Conservation (phyloP, 2,888 invertebrate genomes). For the Achlya flavicornis region DNA sequence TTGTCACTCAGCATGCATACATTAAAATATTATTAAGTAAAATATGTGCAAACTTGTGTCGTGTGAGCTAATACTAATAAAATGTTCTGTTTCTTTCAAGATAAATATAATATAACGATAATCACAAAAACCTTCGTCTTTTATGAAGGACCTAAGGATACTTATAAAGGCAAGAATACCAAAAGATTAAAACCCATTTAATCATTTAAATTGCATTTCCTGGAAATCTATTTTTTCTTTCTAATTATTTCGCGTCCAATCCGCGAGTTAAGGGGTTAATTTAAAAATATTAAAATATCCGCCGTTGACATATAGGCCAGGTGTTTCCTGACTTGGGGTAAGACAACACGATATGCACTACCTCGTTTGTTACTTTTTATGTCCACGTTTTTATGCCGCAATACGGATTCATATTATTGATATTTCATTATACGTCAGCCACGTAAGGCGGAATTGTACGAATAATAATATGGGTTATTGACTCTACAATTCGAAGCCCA, state of each 20-base stretch:
- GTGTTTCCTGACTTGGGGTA: not conserved
- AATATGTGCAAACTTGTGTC: not conserved
- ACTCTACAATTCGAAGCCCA: not conserved
- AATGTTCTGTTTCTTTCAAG: too few relatives aligned
- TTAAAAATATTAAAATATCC: not conserved
- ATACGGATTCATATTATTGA: not conserved
- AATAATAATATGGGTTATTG: not conserved
- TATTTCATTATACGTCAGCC: not conserved
- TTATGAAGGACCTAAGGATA: not conserved
- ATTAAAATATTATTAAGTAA: not conserved
- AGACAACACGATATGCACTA: not conserved
- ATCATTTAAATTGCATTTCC: too few relatives aligned
- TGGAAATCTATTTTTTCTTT: too few relatives aligned
- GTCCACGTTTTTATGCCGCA: not conserved
- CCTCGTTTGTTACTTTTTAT: not conserved
- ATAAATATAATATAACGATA: too few relatives aligned
- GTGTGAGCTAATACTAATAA: not conserved
- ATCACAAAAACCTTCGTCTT: not conserved
- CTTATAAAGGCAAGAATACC: not conserved
- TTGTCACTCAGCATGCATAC: not conserved
- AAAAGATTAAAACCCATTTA: too few relatives aligned
- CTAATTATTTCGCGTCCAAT: too few relatives aligned
- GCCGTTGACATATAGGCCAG: not conserved
- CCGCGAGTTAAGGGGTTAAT: not conserved
- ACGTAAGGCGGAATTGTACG: not conserved